Evolutionary conservation across 1,140 invertebrate genomes (phyloP), one percentile per base, ranked within the genome.

Genomic region (Holotrichia oblita): DNA sequence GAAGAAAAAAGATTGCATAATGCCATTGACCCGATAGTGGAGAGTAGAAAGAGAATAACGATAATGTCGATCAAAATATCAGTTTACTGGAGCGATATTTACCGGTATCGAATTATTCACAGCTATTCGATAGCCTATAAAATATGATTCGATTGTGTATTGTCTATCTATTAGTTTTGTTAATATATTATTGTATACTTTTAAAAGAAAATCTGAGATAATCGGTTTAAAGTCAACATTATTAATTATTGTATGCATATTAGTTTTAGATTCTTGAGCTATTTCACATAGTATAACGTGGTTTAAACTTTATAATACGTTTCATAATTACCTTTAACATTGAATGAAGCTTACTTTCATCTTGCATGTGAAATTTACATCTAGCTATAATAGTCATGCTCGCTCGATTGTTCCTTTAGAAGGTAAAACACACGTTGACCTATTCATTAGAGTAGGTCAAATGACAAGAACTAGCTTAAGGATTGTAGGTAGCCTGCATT

Each of bases 391-490:
- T 69, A 10, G 20, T 17, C 22, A 20, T 69, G 22, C 22, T 24
- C 61, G 12, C 20, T 69, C 7, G 12, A 14, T 69, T 34, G 61
- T 34, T 69, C 22, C 20, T 6, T 22, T 69, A 17, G 27, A 27
- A 27, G 61, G 61, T 69, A 69, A 69, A 34, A 34, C 4, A 34
- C 20, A 69, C 61, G 61, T 34, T 34, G 61, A 69, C 61, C 61
- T 69, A 69, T 69, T 69, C 61, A 69, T 69, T 69, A 69, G 17
- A 69, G 22, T 69, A 69, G 61, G 61, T 69, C 61, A 69, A 69
- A 69, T n/a, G 27, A 34, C 61, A 69, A 69, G 10, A 69, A 7
- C 27, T 69, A 69, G 12, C 61, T 69, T n/a, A 14, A 27, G 27
- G 22, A 69, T 27, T 69, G 27, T 69, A 69, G 61, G 61, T 69